phyloP scores from a whole-genome alignment of 2,888 invertebrate species.

The Scaptomyza reducta region DNA sequence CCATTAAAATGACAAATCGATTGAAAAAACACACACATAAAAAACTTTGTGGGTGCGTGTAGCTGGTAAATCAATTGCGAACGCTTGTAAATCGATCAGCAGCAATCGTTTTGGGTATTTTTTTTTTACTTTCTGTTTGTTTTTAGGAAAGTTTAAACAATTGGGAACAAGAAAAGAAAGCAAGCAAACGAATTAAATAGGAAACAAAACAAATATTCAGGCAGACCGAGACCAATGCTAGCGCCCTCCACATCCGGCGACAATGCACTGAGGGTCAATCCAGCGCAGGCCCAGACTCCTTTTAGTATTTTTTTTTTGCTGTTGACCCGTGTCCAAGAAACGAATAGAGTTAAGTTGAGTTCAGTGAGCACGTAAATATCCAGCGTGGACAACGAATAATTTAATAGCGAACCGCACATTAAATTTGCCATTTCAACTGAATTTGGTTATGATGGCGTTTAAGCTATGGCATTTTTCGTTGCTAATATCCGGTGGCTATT shows the following conservation, averaged over 20 bases:
- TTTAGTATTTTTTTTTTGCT: slow-evolving; percentile 10
- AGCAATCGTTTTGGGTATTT: slow-evolving; percentile 20
- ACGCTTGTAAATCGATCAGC: slow-evolving; percentile 51
- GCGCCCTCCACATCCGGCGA: slow-evolving; percentile 59
- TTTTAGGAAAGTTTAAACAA: slow-evolving; percentile 58
- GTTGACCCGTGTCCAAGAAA: slow-evolving; percentile 39
- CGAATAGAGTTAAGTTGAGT: slow-evolving; percentile 27
- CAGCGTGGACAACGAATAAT: slow-evolving; percentile 41
- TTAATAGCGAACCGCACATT: slow-evolving; percentile 37
- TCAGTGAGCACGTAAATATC: not conserved
- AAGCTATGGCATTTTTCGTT: slow-evolving; percentile 15
- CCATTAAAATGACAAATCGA: slow-evolving; percentile 61
- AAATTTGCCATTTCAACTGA: slow-evolving; percentile 42
- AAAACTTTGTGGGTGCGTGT: slow-evolving; percentile 20
- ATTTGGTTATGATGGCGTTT: slow-evolving; percentile 15
- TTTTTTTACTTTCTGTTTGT: slow-evolving; percentile 36
- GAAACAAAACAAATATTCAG: slow-evolving; percentile 53
- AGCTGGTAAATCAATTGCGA: slow-evolving; percentile 30
- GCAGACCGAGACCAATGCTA: slow-evolving; percentile 26
- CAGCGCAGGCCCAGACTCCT: slow-evolving; percentile 24
- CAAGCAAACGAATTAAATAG: slow-evolving; percentile 1
- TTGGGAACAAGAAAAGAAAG: slow-evolving; percentile 27
- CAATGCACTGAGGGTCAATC: slow-evolving; percentile 66
- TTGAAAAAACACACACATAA: slow-evolving; percentile 6
- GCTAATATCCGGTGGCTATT: slow-evolving; percentile 40